Evolutionary conservation across 2,888 invertebrate species (phyloP), one percentile per base, ranked within the genome.

Genomic region (Spicauda simplicius): DNA sequence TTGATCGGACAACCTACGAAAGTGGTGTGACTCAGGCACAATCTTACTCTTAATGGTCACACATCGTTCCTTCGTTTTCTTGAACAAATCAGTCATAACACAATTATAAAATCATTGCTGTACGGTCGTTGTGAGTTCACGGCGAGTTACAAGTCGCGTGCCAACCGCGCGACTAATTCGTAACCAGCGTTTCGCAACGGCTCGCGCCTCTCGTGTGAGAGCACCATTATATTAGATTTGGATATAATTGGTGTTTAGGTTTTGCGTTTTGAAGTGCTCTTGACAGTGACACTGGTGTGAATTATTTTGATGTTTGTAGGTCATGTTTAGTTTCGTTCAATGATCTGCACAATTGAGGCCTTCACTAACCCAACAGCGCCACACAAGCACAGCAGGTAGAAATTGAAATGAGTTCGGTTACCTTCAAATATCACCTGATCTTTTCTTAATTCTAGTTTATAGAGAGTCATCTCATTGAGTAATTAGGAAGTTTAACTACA

Each of bases 81-180:
- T 69, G 64, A 64, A 68, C 64, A 70, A 71, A 71, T 68, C 65
- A 71, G 73, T 70, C 71, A 68, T 64, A 68, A 74, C 72, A 70
- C 72, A 76, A 73, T 74, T 66, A 74, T 75, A 74, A 73, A 77
- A 77, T 77, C 75, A 75, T 78, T 75, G 73, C 71, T 74, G 73
- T 69, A 69, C 73, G 74, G 73, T 77, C 76, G 76, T 81, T 80
- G 80, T 64, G 72, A 73, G 80, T 85, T 88, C 85, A 87, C 81
- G 86, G 82, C 78, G 74, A 69, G 79, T 88, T 85, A 83, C 70
- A 71, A 73, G 84, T 84, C 84, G 85, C 87, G 87, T 88, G 89
- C 84, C 76, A 73, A 70, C 71, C 77, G 80, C 84, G 84, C 77
- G 79, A 77, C 87, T 78, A 91, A 90, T 90, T 85, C 50, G 50